Conservation (phyloP, 2,888 invertebrate species). For the Autographa pulchrina region DNA sequence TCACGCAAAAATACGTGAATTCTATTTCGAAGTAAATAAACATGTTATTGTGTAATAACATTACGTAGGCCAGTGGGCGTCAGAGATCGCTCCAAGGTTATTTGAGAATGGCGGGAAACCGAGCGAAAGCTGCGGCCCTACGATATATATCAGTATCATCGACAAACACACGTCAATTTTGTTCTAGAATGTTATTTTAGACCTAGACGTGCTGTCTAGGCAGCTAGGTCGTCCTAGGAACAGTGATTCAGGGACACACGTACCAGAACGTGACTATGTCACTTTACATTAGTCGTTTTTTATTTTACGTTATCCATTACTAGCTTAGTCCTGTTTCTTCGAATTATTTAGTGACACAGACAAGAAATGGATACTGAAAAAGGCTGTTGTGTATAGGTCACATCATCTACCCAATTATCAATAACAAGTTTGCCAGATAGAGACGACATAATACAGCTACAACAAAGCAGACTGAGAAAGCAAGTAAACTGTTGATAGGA, state of each 20-base stretch:
- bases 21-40: conserved; percentile 76
- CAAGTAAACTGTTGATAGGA: conserved; percentile 74
- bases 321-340: conserved; percentile 3
- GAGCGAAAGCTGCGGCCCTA: conserved; percentile 64
- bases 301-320: conserved; percentile 35
- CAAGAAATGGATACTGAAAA: conserved; percentile 63
- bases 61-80: conserved; percentile 78
- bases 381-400: conserved; percentile 53
- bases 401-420: conserved; percentile 69
- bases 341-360: conserved; percentile 11
- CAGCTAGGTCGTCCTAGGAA: conserved; percentile 65
- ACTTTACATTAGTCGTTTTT: conserved; percentile 17
- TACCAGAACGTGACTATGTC: conserved; percentile 42
- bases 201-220: conserved; percentile 74
- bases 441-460: conserved; percentile 57
- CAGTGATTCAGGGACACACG: conserved; percentile 66
- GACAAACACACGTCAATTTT: conserved; percentile 50
- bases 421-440: conserved; percentile 72
- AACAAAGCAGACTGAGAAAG: conserved; percentile 60
- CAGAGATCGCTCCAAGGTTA: conserved; percentile 79
- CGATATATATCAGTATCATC: conserved; percentile 36
- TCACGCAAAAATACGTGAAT: conserved; percentile 69
- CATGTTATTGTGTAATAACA: conserved; percentile 77
- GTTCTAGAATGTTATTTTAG: conserved; percentile 67
- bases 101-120: conserved; percentile 78